Percentiles rank a stretch among this genome's conserved stretches.
Conservation (phyloP, 2,113 vertebrate genomes). For the Aegithalos caudatus region DNA sequence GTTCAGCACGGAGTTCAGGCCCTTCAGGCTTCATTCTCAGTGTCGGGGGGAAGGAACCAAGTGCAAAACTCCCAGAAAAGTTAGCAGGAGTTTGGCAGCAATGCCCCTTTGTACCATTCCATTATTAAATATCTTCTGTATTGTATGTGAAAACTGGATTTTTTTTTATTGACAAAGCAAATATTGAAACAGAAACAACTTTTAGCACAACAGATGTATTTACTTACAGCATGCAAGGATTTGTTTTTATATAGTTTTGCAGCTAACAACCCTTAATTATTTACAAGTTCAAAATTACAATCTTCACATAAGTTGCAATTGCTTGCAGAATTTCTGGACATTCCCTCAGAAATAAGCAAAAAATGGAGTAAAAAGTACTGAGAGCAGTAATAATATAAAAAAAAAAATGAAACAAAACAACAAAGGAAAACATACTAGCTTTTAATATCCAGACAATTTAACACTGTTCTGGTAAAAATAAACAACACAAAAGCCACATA, state of each 20-base stretch:
- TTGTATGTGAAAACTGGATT: background rate
- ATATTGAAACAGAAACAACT: constrained; percentile 41
- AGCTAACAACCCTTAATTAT: constrained; percentile 60
- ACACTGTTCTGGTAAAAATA: constrained; percentile 38
- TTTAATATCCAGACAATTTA: constrained; percentile 13
- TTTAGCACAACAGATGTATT: constrained; percentile 45
- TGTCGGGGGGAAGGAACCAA: background rate
- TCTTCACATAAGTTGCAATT: constrained; percentile 34
- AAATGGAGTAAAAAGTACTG: background rate
- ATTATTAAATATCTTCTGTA: background rate
- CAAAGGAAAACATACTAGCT: background rate
- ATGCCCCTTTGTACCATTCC: background rate
- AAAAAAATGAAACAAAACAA: background rate
- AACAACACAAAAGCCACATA: background rate
- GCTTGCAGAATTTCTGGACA: background rate
- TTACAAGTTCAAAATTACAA: constrained; percentile 63
- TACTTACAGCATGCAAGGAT: constrained; percentile 53
- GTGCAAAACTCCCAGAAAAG: background rate
- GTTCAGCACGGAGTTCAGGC: background rate
- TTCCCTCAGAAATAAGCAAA: background rate
- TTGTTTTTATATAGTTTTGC: constrained; percentile 32
- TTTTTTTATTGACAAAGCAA: constrained; percentile 14
- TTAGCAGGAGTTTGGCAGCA: background rate
- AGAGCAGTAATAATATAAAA: background rate
- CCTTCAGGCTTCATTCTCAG: background rate